These are phyloP conservation scores for Cyrtonyx montezumae DNA, from an alignment of 2,113 vertebrate species.

Conservation along the genomic window DNA sequence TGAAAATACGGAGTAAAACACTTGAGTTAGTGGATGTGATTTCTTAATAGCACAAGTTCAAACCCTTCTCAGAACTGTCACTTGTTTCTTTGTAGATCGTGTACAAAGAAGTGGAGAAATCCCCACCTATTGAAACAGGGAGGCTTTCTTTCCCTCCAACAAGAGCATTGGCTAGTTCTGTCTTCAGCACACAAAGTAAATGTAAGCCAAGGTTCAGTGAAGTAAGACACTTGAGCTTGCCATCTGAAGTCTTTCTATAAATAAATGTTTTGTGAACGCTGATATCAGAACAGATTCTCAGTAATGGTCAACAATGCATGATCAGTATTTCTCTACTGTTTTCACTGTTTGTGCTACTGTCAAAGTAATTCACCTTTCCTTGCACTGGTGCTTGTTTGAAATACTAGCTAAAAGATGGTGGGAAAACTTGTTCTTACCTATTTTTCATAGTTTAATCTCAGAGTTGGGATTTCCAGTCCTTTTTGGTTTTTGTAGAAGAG, in stretches of 20 bases:
- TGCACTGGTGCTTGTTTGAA: neutral
- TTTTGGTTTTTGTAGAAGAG: neutral
- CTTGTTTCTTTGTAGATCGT: slow-evolving; percentile 83
- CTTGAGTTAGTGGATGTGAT: neutral
- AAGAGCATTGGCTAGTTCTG: slow-evolving; percentile 68
- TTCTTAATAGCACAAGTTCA: neutral
- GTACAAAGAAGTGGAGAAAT: slow-evolving; percentile 91
- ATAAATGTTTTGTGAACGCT: neutral
- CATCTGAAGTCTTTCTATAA: neutral
- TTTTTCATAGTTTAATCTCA: neutral
- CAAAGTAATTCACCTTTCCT: neutral
- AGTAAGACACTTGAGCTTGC: neutral
- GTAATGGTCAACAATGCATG: neutral
- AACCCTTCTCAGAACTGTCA: neutral
- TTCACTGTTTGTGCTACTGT: neutral
- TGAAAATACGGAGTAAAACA: neutral
- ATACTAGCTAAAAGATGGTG: neutral
- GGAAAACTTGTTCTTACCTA: neutral
- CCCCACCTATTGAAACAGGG: slow-evolving; percentile 71
- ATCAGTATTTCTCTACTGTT: neutral
- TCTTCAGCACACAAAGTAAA: slow-evolving; percentile 88
- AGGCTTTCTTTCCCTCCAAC: slow-evolving; percentile 79
- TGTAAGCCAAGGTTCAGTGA: slow-evolving; percentile 79
- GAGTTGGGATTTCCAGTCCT: neutral
- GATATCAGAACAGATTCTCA: neutral